Conservation (phyloP, 2,888 invertebrate genomes). For the Bellardia pandia region DNA sequence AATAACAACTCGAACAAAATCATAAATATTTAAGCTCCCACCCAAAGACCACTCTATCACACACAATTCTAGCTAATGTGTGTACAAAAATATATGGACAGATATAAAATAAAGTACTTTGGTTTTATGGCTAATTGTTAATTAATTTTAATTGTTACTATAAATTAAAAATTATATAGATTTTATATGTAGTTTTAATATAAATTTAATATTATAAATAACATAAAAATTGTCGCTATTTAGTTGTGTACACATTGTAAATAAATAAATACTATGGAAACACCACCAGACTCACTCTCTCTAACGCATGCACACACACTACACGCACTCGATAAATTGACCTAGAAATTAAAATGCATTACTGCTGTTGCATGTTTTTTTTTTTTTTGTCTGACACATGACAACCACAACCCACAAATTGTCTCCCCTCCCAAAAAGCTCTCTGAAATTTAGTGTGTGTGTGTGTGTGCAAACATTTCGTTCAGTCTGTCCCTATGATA, state of each 20-base stretch:
- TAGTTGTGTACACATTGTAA: not conserved
- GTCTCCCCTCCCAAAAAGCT: slow-evolving; percentile 26
- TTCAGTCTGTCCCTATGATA: slow-evolving; percentile 10
- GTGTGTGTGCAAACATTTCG: slow-evolving; percentile 6
- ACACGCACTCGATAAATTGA: slow-evolving; percentile 43
- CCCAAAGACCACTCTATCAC: slow-evolving; percentile 50
- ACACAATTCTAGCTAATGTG: not conserved
- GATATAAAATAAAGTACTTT: not conserved
- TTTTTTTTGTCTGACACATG: slow-evolving; percentile 32
- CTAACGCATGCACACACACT: not conserved
- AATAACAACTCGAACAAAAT: slow-evolving; percentile 43
- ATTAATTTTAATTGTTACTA: too few relatives aligned
- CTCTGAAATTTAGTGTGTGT: not conserved
- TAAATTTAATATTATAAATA: too few relatives aligned
- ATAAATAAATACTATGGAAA: slow-evolving; percentile 19
- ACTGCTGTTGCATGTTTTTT: slow-evolving; percentile 11
- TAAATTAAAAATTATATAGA: too few relatives aligned
- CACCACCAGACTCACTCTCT: not conserved
- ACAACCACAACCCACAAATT: slow-evolving; percentile 58
- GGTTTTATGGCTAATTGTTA: too few relatives aligned
- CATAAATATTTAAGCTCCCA: slow-evolving; percentile 59
- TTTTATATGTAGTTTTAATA: too few relatives aligned
- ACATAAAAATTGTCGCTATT: not conserved
- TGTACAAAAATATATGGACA: not conserved
- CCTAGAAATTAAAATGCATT: slow-evolving; percentile 66